Conservation (phyloP, 2,113 vertebrate species). For the Semicossyphus pulcher region DNA sequence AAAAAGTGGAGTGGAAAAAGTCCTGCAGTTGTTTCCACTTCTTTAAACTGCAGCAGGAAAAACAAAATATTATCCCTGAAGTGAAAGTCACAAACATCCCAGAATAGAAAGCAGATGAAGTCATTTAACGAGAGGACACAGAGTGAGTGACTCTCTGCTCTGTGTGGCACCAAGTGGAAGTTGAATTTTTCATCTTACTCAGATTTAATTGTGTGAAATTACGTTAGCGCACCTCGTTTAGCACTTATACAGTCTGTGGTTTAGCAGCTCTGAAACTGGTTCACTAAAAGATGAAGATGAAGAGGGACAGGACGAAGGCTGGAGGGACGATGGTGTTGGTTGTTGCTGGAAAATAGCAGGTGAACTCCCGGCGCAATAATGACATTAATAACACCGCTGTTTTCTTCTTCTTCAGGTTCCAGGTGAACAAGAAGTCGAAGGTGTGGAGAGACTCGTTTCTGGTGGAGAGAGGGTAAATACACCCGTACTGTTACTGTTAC, state of each 20-base stretch:
- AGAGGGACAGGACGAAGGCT: too few species aligned
- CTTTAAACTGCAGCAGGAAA: background rate
- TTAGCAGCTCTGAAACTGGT: too few species aligned
- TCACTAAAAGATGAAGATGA: too few species aligned
- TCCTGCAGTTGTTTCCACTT: slow-evolving; percentile 21
- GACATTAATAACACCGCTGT: background rate
- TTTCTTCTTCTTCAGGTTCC: slow-evolving; percentile 85
- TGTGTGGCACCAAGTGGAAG: background rate
- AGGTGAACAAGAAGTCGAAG: slow-evolving; percentile 91
- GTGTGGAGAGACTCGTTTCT: slow-evolving; percentile 97
- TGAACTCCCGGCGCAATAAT: too few species aligned
- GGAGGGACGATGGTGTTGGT: background rate
- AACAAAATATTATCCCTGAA: slow-evolving; percentile 1
- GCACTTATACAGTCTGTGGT: too few species aligned
- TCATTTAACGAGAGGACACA: background rate
- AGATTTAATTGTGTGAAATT: background rate
- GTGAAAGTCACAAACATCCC: slow-evolving; percentile 18
- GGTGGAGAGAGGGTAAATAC: slow-evolving; percentile 94
- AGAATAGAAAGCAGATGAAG: slow-evolving; percentile 25
- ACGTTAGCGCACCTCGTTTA: too few species aligned
- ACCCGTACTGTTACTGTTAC: too few species aligned
- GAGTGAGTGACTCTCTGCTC: background rate
- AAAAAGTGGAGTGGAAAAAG: background rate
- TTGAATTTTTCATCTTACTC: background rate
- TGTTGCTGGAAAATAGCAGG: too few species aligned